Conservation (phyloP, 2,888 invertebrate species). For the Petrolisthes cinctipes region DNA sequence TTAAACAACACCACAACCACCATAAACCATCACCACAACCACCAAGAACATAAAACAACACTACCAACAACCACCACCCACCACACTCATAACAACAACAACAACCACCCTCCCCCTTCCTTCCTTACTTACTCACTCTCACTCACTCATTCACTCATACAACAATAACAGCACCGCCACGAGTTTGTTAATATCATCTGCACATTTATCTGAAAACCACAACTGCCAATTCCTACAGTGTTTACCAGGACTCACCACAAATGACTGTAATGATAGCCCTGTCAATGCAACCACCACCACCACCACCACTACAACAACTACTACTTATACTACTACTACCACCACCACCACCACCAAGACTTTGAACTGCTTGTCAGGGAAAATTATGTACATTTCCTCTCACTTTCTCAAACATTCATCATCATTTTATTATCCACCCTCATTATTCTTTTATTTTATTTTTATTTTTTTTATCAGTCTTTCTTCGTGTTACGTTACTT, state of each 20-base stretch:
- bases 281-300: background rate
- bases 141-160: background rate
- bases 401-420: too few species aligned
- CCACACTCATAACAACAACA: background rate
- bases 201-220: too few species aligned
- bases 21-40: background rate
- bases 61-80: background rate
- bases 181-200: too few species aligned
- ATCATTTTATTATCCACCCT: too few species aligned
- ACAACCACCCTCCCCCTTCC: background rate
- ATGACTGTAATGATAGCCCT: background rate
- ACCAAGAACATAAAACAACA: background rate
- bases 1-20: background rate
- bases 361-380: background rate
- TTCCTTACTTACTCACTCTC: background rate
- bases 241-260: background rate
- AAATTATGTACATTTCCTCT: too few species aligned
- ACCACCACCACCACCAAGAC: background rate
- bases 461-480: too few species aligned
- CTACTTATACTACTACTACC: background rate
- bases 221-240: too few species aligned
- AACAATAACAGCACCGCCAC: background rate
- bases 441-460: too few species aligned
- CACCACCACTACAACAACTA: background rate
- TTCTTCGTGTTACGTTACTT: too few species aligned